These are phyloP conservation scores for Parambassis ranga DNA, from an alignment of 2,797 vertebrate species.

Conservation along the genomic window DNA sequence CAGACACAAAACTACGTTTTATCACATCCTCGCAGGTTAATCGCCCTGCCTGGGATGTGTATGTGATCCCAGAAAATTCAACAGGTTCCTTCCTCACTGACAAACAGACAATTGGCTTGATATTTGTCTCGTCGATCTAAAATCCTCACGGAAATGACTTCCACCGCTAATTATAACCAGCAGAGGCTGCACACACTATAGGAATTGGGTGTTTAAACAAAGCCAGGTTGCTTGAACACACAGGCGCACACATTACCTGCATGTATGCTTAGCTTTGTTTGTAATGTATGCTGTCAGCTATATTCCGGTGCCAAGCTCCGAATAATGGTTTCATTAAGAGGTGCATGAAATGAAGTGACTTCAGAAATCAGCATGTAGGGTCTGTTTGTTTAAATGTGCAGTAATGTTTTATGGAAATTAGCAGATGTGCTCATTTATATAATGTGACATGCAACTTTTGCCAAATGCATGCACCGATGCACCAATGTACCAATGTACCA, in stretches of 20 bases:
- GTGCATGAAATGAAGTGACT: constrained; percentile 21
- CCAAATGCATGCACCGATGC: not conserved
- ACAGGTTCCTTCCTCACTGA: constrained; percentile 2
- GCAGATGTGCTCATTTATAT: constrained; percentile 15
- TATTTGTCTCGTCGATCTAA: constrained; percentile 17
- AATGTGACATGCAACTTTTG: constrained; percentile 35
- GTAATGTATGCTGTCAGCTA: not conserved
- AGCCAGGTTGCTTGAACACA: not conserved
- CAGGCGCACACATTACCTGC: not conserved
- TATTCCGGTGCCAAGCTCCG: not conserved
- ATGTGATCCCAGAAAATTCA: not conserved
- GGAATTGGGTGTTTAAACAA: constrained; percentile 36
- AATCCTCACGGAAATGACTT: constrained; percentile 19
- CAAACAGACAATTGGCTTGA: constrained; percentile 30
- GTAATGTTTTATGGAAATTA: constrained; percentile 41
- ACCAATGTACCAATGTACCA: too few relatives aligned
- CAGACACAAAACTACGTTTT: not conserved
- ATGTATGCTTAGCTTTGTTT: not conserved
- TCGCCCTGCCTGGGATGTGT: not conserved
- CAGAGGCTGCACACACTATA: constrained; percentile 7
- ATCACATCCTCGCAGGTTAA: constrained; percentile 4
- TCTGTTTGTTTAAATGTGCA: constrained; percentile 27
- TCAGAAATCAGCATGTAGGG: constrained; percentile 10
- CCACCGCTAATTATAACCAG: constrained; percentile 51
- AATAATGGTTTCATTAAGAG: constrained; percentile 32